Evolutionary conservation across 2,113 vertebrate genomes (phyloP).

Genomic region (Megaceryle maxima): DNA sequence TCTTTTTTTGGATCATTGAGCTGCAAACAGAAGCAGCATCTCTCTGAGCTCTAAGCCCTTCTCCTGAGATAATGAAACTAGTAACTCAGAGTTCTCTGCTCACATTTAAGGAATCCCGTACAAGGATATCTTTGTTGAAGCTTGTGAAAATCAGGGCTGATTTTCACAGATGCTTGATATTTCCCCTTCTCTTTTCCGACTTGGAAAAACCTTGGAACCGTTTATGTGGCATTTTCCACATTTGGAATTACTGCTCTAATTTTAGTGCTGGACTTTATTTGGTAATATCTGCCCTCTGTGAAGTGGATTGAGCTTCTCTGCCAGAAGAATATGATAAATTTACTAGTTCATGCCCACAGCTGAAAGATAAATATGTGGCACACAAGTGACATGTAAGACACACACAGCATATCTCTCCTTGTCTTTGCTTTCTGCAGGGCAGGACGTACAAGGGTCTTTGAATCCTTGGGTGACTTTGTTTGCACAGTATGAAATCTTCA

Average conservation of each 20-base stretch:
- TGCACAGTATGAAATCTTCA: not conserved
- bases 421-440: not conserved
- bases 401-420: not conserved
- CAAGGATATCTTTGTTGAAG: not conserved
- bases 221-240: conserved; percentile 4
- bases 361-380: not conserved
- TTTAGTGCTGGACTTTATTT: not conserved
- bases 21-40: not conserved
- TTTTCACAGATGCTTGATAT: not conserved
- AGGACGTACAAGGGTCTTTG: rapidly evolving
- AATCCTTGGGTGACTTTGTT: not conserved
- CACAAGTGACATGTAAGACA: not conserved
- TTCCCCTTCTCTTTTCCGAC: not conserved
- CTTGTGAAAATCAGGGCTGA: not conserved
- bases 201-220: not conserved
- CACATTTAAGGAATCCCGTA: not conserved
- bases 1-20: not conserved
- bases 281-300: not conserved
- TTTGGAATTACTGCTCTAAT: not conserved
- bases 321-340: not conserved
- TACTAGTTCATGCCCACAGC: not conserved
- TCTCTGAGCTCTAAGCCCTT: not conserved
- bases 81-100: not conserved
- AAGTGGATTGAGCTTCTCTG: not conserved
- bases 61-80: not conserved